Percentiles rank a stretch among this genome's conserved stretches.
Conservation (phyloP, 2,797 vertebrate genomes). For the Hypotaenidia okinawae region DNA sequence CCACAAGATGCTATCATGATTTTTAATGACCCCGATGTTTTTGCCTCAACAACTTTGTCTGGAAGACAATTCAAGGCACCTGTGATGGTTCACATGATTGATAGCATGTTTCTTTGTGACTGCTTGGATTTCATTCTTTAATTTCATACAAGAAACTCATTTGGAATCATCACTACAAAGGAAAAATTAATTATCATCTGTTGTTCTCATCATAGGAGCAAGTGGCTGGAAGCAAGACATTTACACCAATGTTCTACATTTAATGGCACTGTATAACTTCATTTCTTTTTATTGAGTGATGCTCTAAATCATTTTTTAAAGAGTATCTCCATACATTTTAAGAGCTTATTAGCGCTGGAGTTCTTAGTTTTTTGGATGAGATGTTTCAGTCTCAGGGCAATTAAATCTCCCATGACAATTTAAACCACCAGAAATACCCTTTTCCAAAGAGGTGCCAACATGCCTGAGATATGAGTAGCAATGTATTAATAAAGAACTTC, state of each 20-base stretch:
- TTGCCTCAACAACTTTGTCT: slow-evolving; percentile 3
- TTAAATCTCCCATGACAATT: neutral
- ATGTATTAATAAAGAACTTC: neutral
- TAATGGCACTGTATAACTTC: neutral
- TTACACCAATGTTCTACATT: neutral
- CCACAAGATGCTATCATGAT: slow-evolving; percentile 46
- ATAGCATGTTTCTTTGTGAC: neutral
- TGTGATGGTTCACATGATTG: neutral
- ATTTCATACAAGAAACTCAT: neutral
- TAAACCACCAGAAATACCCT: neutral
- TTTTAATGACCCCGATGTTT: slow-evolving; percentile 24
- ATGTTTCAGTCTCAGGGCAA: neutral
- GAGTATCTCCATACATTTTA: neutral
- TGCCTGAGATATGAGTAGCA: neutral
- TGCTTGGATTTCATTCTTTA: neutral
- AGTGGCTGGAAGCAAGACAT: neutral
- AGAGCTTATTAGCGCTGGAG: neutral
- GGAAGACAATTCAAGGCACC: neutral
- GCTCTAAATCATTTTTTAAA: neutral
- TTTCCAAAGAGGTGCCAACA: neutral
- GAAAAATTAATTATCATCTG: neutral
- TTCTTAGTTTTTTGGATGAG: neutral
- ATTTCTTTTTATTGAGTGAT: neutral
- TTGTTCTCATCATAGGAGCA: neutral
- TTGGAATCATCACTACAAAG: neutral